Evolutionary conservation across 2,888 invertebrate species (phyloP).

Genomic region (Eretmocerus hayati): DNA sequence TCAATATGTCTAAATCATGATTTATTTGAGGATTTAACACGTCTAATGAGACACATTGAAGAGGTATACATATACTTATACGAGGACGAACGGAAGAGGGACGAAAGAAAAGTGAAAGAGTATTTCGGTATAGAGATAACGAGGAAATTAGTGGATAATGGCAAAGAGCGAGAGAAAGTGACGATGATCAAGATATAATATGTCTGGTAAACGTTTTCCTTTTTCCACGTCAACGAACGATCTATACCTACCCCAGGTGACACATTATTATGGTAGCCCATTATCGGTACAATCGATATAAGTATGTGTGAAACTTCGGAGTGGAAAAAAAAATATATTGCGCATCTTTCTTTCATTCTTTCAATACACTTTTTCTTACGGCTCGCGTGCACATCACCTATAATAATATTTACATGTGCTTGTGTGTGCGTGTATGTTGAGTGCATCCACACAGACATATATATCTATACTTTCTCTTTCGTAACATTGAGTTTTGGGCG

Average conservation of each 20-base stretch:
- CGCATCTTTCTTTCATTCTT: background rate
- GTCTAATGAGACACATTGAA: too few relatives aligned
- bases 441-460: background rate
- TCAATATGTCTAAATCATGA: too few relatives aligned
- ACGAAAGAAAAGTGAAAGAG: background rate
- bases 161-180: background rate
- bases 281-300: background rate
- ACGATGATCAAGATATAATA: background rate
- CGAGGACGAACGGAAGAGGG: background rate
- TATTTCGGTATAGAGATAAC: background rate
- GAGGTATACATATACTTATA: too few relatives aligned
- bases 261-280: background rate
- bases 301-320: background rate
- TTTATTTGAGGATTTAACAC: too few relatives aligned
- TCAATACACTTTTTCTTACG: background rate
- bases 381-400: background rate
- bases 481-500: constrained; percentile 11
- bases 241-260: too few relatives aligned
- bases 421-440: background rate
- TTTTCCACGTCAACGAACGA: too few relatives aligned
- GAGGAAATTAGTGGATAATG: constrained; percentile 7
- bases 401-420: background rate
- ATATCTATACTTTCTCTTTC: constrained; percentile 12
- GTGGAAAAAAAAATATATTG: background rate
- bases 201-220: background rate